Conservation (phyloP, 2,888 invertebrate species). For the Cistogaster globosa region DNA sequence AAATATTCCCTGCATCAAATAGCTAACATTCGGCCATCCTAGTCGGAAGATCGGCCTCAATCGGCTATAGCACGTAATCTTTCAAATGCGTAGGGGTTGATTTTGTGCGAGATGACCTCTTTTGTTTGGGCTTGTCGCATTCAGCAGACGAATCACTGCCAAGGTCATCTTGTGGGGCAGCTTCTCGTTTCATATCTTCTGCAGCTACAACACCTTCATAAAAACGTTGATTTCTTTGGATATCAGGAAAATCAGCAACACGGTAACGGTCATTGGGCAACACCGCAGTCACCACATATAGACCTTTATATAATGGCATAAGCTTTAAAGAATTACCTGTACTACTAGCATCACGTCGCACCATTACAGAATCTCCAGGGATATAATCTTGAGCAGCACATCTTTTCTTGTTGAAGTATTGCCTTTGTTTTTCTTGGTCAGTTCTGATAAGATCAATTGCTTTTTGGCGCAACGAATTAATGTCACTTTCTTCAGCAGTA, state of each 20-base stretch:
- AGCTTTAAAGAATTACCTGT: neutral
- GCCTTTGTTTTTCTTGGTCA: too few species aligned
- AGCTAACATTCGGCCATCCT: too few species aligned
- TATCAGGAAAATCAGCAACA: too few species aligned
- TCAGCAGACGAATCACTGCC: too few species aligned
- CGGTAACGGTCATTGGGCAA: too few species aligned
- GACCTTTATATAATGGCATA: too few species aligned
- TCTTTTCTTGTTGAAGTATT: neutral
- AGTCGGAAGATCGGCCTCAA: too few species aligned
- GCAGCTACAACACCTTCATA: conserved; percentile 22
- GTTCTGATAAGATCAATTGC: too few species aligned
- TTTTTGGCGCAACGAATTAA: too few species aligned
- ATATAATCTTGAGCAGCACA: neutral
- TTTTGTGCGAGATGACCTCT: neutral
- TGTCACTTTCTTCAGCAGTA: too few species aligned
- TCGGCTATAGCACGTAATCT: neutral
- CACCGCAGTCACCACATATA: too few species aligned
- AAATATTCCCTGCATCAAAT: too few species aligned
- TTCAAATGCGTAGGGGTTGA: neutral
- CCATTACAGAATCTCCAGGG: neutral
- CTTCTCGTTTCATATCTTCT: conserved; percentile 6
- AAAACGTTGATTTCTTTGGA: neutral
- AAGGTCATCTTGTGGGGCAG: neutral
- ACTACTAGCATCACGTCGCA: neutral
- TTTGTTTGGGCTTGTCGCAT: neutral